Evolutionary conservation across 2,888 invertebrate genomes (phyloP), one percentile per base, ranked within the genome.

Genomic region (Merodon equestris): DNA sequence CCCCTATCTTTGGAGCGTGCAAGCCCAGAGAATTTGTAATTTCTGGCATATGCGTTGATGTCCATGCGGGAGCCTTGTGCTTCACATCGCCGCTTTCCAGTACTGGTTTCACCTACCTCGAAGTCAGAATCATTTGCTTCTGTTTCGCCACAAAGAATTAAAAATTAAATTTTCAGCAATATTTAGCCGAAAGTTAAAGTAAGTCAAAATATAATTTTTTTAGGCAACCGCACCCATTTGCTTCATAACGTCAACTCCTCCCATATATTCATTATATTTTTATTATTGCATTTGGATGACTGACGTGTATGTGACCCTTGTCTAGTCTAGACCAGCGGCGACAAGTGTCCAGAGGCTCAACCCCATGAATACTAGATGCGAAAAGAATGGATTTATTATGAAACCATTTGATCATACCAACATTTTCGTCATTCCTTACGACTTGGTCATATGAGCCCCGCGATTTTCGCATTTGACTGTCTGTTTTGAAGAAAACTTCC

Each of bases 381-480:
- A 40, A 40, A 7, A 40, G 14, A 45, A 45, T 45, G 17, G 9
- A 9, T 45, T 45, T 45, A 45, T 45, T 45, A 5, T 45, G 2
- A 45, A 45, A 45, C 17, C 17, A 5, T 45, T 45, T 45, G 45
- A 45, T 45, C 45, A 14, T 45, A 45, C 1, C 13, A 45, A 45
- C 14, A 45, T 17, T 45, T 45, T 14, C 15, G 15, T 45, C 14
- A 17, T 45, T 45, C 9, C 17, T 15, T 15, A 45, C 1, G 15
- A 45, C 45, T 45, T 17, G 45, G 45, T 45, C 45, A 45, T 4
- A 45, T 45, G n/a, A 45, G 17, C 45, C 2, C 45, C 45, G 17
- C 15, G 0, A 45, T 45, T 45, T 45, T 45, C 45, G 17, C 45
- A 14, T 17, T 45, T 45, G 45, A 15, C 10, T 45, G 17, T 45